Evolutionary conservation across 2,113 vertebrate genomes (phyloP).

Genomic region (Neopipo cinnamomea): DNA sequence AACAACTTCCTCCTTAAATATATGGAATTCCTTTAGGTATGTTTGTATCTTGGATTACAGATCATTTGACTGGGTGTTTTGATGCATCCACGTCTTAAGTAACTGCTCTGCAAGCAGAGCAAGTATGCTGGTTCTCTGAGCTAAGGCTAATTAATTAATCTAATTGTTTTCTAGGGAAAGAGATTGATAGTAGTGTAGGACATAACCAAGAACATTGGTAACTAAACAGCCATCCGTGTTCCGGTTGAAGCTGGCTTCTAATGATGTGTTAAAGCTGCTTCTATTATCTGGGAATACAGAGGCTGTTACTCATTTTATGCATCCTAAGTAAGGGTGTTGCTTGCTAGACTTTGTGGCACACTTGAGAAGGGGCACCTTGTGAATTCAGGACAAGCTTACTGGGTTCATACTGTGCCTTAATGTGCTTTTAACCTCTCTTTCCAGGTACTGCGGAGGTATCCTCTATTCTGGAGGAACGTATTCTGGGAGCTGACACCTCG

Average conservation of each 20-base stretch:
- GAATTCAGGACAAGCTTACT: neutral
- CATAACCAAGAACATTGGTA: neutral
- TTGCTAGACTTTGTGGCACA: fast-evolving
- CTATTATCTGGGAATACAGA: neutral
- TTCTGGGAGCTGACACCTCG: constrained; percentile 89
- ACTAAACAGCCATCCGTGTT: neutral
- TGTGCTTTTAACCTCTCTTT: fast-evolving
- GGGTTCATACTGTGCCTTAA: neutral
- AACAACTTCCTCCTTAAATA: fast-evolving
- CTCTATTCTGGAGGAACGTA: constrained; percentile 95
- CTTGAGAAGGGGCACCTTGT: neutral
- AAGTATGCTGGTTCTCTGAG: neutral
- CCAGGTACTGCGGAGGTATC: constrained; percentile 94
- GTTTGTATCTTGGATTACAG: neutral
- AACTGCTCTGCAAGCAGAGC: neutral
- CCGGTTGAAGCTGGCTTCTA: neutral
- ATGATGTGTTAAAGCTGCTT: neutral
- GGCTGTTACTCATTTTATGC: fast-evolving
- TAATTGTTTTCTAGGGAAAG: neutral
- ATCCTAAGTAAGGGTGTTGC: fast-evolving
- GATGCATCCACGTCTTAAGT: neutral
- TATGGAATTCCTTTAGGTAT: neutral
- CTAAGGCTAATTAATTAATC: neutral
- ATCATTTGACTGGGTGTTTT: neutral
- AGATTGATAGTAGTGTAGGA: neutral